These are phyloP conservation scores for Ephialtes manifestator DNA, from an alignment of 2,888 invertebrate species.

Conservation along the genomic window DNA sequence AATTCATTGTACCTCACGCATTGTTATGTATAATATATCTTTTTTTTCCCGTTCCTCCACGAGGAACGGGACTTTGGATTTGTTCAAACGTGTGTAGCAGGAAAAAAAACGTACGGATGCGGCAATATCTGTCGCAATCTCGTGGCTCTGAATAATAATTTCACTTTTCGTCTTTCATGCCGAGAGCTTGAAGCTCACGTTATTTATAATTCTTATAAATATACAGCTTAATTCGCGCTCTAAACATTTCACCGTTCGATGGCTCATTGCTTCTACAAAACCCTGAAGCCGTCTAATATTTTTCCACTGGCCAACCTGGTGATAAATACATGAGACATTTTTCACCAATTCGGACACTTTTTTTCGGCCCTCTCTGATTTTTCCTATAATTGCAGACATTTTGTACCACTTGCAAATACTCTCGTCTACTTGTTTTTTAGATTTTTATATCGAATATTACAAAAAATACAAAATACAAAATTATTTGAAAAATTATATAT, in stretches of 20 bases:
- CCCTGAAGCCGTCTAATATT: constrained; percentile 56
- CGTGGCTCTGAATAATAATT: constrained; percentile 69
- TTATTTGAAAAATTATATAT: too few species aligned
- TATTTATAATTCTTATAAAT: constrained; percentile 37
- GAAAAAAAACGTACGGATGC: constrained; percentile 41
- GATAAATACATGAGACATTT: too few species aligned
- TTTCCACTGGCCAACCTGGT: constrained; percentile 1
- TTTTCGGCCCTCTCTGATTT: too few species aligned
- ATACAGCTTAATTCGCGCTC: constrained; percentile 32
- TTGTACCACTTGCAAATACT: too few species aligned
- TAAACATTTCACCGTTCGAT: constrained; percentile 54
- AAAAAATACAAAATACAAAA: too few species aligned
- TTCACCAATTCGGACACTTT: too few species aligned
- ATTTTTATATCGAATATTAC: too few species aligned
- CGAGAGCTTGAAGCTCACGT: constrained; percentile 68
- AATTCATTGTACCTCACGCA: constrained; percentile 62
- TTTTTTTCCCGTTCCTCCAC: constrained; percentile 7
- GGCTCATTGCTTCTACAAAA: constrained; percentile 57
- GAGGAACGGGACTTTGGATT: constrained; percentile 5
- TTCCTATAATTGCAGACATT: too few species aligned
- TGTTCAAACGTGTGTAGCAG: constrained; percentile 1
- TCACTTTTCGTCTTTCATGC: constrained; percentile 78
- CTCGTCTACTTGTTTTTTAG: too few species aligned
- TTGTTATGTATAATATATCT: too few species aligned
- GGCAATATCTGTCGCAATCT: constrained; percentile 34